Conservation (phyloP, 2,797 vertebrate species). For the Sebastolobus altivelis region DNA sequence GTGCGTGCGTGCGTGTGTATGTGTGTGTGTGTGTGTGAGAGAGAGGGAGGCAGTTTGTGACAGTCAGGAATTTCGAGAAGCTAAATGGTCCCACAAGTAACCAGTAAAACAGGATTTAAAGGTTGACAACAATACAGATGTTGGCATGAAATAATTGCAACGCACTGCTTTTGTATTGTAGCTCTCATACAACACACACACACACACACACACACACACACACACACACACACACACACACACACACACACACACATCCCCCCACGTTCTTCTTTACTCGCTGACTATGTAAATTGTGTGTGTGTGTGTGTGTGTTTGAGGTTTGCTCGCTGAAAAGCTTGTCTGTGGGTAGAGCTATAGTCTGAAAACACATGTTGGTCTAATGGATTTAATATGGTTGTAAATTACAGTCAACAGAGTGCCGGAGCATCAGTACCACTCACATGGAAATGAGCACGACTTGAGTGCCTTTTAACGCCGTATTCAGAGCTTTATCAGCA, state of each 20-base stretch:
- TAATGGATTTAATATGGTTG: constrained; percentile 81
- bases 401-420: constrained; percentile 73
- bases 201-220: neutral
- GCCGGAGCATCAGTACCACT: constrained; percentile 61
- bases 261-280: constrained; percentile 18
- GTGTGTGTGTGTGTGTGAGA: neutral
- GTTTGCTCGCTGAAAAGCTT: constrained; percentile 58
- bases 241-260: neutral
- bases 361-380: constrained; percentile 76
- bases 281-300: constrained; percentile 18
- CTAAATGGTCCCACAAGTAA: neutral
- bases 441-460: constrained; percentile 70
- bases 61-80: neutral
- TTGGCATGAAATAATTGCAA: constrained; percentile 25
- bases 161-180: neutral
- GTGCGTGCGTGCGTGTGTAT: neutral
- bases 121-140: constrained; percentile 2
- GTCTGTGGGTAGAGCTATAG: constrained; percentile 63
- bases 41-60: neutral
- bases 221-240: neutral
- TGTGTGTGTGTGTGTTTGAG: constrained; percentile 39
- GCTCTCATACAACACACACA: constrained; percentile 2
- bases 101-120: constrained; percentile 31
- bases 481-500: constrained; percentile 55
- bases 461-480: constrained; percentile 63